phyloP scores from a whole-genome alignment of 1,140 invertebrate genomes.

The Neodiprion virginianus region DNA sequence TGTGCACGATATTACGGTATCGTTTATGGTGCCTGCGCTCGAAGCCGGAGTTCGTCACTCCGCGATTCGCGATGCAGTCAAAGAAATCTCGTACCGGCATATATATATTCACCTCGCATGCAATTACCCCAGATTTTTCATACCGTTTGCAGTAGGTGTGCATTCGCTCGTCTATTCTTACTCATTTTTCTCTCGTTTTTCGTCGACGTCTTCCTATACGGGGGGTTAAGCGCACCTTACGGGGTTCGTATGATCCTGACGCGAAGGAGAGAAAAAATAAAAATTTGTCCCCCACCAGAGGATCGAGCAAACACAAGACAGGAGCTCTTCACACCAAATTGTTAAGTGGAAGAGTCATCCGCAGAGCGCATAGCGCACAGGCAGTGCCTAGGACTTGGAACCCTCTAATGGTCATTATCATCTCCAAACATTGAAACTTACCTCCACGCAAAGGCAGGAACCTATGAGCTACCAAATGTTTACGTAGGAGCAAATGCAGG shows the following conservation, averaged over 20 bases:
- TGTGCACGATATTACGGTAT: no score
- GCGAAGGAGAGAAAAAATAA: no score
- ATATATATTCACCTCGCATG: no score
- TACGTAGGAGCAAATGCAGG: neutral
- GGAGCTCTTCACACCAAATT: slow-evolving; percentile 37
- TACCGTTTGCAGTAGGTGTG: slow-evolving; percentile 20
- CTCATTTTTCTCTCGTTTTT: no score
- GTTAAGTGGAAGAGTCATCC: slow-evolving; percentile 46
- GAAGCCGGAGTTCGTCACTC: no score
- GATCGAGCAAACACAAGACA: slow-evolving; percentile 37
- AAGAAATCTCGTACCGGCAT: no score
- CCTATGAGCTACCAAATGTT: neutral
- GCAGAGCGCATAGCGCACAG: neutral
- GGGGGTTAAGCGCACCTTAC: slow-evolving; percentile 22
- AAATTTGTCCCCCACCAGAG: slow-evolving; percentile 16
- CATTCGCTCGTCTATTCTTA: neutral
- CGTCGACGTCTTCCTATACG: no score
- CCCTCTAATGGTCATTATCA: slow-evolving; percentile 46
- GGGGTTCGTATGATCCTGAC: neutral
- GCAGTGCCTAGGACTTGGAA: slow-evolving; percentile 5
- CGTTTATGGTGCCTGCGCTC: no score
- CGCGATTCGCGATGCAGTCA: no score
- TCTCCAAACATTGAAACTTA: slow-evolving; percentile 36
- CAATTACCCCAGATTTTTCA: no score
- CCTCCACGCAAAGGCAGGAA: neutral